Evolutionary conservation across 2,888 invertebrate genomes (phyloP).

Genomic region (Apamea crenata): DNA sequence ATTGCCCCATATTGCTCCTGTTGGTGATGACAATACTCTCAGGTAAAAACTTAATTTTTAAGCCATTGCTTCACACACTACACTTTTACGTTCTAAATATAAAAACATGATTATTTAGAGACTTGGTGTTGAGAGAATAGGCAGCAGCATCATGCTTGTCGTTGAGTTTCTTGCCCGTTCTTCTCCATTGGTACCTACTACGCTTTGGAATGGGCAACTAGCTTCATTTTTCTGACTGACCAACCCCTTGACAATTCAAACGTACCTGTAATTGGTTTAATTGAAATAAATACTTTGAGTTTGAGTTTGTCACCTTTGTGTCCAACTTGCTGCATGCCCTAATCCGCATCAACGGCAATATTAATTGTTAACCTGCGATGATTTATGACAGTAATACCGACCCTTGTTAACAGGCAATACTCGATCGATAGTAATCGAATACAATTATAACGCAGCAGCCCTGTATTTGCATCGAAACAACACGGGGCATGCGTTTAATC

Average conservation of each 20-base stretch:
- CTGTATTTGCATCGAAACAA: constrained; percentile 43
- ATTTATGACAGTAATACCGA: constrained; percentile 20
- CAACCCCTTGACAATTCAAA: too few relatives aligned
- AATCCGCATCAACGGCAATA: neutral
- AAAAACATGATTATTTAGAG: neutral
- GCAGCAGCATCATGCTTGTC: neutral
- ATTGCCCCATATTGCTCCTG: too few relatives aligned
- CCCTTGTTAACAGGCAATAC: constrained; percentile 3
- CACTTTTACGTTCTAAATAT: neutral
- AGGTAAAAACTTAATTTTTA: neutral
- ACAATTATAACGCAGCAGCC: constrained; percentile 39
- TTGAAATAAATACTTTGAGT: too few relatives aligned
- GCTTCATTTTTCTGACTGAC: too few relatives aligned
- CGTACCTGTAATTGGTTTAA: too few relatives aligned
- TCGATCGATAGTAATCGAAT: constrained; percentile 38
- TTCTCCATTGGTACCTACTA: too few relatives aligned
- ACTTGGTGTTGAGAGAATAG: neutral
- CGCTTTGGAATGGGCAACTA: too few relatives aligned
- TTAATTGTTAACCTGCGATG: constrained; percentile 13
- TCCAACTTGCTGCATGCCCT: constrained; percentile 1
- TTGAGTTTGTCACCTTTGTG: too few relatives aligned
- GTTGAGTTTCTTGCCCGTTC: too few relatives aligned
- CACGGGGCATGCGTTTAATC: constrained; percentile 57
- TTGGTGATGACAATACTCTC: neutral
- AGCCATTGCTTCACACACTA: neutral